Evolutionary conservation across 2,888 invertebrate species (phyloP).

Genomic region (Strigamia transsilvanica): DNA sequence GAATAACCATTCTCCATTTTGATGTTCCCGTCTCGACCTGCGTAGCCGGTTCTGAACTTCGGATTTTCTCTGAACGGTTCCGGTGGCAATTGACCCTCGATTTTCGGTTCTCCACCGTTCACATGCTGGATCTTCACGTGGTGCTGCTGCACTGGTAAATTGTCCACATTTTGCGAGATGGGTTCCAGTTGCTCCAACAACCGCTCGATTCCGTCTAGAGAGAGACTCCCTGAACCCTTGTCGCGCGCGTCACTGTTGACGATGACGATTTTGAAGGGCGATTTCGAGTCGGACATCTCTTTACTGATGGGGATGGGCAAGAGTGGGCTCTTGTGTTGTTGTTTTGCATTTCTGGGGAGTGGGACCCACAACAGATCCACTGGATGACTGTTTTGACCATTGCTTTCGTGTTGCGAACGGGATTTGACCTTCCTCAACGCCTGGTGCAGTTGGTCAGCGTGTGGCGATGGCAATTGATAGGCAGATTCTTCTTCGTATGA

Average conservation of each 20-base stretch:
- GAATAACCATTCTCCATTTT: neutral
- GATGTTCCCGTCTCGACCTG: neutral
- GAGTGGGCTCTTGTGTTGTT: neutral
- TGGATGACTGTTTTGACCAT: neutral
- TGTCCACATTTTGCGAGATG: neutral
- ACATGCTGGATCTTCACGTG: neutral
- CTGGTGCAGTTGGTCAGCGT: neutral
- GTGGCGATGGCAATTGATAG: neutral
- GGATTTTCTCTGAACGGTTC: neutral
- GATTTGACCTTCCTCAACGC: neutral
- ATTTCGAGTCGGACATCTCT: neutral
- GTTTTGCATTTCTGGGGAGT: neutral
- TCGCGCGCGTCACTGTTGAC: neutral
- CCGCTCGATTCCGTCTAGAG: neutral
- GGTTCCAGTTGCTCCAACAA: neutral
- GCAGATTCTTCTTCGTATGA: neutral
- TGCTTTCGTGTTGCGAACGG: neutral
- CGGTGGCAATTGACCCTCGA: neutral
- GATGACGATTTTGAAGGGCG: neutral
- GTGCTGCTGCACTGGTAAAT: neutral
- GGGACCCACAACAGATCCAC: neutral
- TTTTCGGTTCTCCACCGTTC: neutral
- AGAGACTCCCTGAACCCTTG: neutral
- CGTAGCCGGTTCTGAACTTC: neutral
- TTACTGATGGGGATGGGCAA: neutral